Evolutionary conservation across 2,888 invertebrate genomes (phyloP).

Genomic region (Helobdella robusta): DNA sequence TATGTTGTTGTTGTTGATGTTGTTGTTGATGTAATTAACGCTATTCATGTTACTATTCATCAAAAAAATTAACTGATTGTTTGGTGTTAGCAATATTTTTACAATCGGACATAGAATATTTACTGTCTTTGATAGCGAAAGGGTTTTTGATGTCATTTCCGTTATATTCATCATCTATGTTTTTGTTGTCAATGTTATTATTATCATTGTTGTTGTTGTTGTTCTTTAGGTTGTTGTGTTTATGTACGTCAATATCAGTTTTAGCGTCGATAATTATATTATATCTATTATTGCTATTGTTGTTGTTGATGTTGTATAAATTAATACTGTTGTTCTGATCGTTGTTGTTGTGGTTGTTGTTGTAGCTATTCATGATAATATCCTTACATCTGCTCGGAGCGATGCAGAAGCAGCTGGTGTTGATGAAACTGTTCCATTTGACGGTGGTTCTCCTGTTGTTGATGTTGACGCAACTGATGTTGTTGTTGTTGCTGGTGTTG

Average conservation of each 20-base stretch:
- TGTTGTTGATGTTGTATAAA: neutral
- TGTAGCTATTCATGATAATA: neutral
- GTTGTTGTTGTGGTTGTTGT: constrained; percentile 14
- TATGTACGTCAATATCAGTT: neutral
- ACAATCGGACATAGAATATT: no score
- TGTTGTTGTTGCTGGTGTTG: no score
- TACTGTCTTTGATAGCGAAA: neutral
- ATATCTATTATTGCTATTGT: constrained; percentile 5
- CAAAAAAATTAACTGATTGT: neutral
- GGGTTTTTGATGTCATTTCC: neutral
- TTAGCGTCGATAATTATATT: neutral
- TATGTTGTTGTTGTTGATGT: neutral
- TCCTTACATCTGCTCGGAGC: neutral
- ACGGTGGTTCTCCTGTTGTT: no score
- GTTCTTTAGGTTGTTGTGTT: neutral
- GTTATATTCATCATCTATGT: neutral
- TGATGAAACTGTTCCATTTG: no score
- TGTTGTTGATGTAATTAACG: neutral
- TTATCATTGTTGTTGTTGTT: constrained; percentile 1
- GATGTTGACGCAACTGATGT: no score
- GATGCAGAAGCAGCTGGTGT: no score
- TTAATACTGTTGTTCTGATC: neutral
- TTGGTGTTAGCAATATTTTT: constrained; percentile 2
- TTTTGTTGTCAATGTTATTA: constrained; percentile 5
- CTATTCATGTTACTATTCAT: neutral